Conservation (phyloP, 1,140 invertebrate species). For the Halyomorpha halys region DNA sequence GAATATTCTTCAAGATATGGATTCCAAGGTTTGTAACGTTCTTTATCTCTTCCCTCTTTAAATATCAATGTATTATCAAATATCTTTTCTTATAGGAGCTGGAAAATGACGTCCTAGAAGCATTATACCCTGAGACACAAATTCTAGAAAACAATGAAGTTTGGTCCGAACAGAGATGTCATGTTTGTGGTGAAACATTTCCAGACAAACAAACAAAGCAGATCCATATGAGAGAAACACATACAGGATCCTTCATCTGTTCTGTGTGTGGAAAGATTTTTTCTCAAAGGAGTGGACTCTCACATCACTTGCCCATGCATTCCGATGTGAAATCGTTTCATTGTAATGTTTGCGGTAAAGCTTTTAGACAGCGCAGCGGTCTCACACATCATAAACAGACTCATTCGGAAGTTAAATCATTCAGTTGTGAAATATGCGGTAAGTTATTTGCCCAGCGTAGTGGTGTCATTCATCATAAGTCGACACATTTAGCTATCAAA, state of each 20-base stretch:
- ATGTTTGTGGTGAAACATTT: constrained; percentile 19
- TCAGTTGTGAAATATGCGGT: constrained; percentile 20
- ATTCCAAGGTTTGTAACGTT: background rate
- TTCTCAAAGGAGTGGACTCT: constrained; percentile 30
- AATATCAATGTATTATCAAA: background rate
- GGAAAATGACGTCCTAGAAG: constrained; percentile 16
- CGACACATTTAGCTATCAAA: constrained; percentile 17
- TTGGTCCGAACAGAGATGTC: constrained; percentile 10
- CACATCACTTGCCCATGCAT: constrained; percentile 30
- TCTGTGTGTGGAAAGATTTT: constrained; percentile 32
- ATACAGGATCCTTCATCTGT: constrained; percentile 21
- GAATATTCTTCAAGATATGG: too few species aligned
- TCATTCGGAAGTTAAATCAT: constrained; percentile 24
- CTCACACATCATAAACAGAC: constrained; percentile 31
- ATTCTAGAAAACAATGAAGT: constrained; percentile 19
- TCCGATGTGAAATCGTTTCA: constrained; percentile 31
- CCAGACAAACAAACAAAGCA: constrained; percentile 7
- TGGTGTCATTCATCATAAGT: constrained; percentile 19
- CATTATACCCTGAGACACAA: constrained; percentile 21
- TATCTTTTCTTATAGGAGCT: constrained; percentile 10
- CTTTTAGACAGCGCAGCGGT: constrained; percentile 31
- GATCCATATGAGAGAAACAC: constrained; percentile 8
- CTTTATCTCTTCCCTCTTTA: background rate
- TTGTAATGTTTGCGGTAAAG: constrained; percentile 33
- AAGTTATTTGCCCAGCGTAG: constrained; percentile 20